Conservation (phyloP, 2,888 invertebrate species). For the Ormyrus nitidulus region DNA sequence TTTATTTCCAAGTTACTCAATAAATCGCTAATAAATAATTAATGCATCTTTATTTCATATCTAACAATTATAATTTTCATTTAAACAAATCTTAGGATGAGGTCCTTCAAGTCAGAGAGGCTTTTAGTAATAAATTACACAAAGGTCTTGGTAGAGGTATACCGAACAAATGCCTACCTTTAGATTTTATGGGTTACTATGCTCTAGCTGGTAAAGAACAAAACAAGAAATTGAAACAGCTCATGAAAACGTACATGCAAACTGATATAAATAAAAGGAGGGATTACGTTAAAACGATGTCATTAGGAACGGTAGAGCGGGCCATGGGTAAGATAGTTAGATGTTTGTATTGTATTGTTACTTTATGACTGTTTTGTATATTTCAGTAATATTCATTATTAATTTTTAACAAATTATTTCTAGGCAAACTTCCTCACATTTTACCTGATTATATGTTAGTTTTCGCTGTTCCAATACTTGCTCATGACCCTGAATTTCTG, state of each 20-base stretch:
- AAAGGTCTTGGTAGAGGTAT: constrained; percentile 90
- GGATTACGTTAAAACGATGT: constrained; percentile 92
- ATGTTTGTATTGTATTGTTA: constrained; percentile 38
- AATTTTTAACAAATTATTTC: constrained; percentile 27
- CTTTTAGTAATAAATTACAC: constrained; percentile 93
- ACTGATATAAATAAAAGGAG: constrained; percentile 91
- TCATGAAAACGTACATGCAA: constrained; percentile 88
- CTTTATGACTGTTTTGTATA: no score
- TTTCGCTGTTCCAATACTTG: constrained; percentile 95
- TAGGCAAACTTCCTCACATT: constrained; percentile 87
- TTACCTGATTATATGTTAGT: constrained; percentile 98
- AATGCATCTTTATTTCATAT: not conserved
- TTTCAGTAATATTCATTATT: not conserved
- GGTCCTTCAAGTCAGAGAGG: constrained; percentile 90
- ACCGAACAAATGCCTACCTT: constrained; percentile 92
- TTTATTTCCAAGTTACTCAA: not conserved
- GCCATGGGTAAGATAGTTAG: constrained; percentile 70
- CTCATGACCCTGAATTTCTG: constrained; percentile 93
- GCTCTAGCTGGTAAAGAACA: constrained; percentile 92
- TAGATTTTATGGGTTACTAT: constrained; percentile 98
- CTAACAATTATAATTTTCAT: not conserved
- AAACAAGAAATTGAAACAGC: constrained; percentile 84
- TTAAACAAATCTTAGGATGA: constrained; percentile 79
- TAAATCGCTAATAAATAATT: not conserved
- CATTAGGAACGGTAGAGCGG: constrained; percentile 80